Evolutionary conservation across 64 coral and sea anemone genomes (phyloP), one percentile per base, ranked within the genome.

Genomic region (Montipora efflorescens): DNA sequence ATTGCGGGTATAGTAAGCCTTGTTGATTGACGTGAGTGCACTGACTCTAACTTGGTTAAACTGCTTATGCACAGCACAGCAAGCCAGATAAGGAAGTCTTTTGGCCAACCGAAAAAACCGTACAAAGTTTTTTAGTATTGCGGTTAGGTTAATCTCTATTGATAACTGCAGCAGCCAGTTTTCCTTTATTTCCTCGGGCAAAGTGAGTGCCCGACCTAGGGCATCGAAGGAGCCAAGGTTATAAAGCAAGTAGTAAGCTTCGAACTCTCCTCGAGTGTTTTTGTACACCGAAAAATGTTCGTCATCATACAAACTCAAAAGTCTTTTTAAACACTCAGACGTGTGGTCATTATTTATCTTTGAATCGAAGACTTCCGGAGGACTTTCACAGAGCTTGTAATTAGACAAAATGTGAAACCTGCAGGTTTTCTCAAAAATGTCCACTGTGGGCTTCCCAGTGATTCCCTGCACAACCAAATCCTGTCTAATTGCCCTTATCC

Each of bases 391-490:
- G 6, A 95, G 93, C 68, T 57, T 90, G 47, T 95, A 95, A 3
- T 80, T 80, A 0, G 88, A 82, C 5, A 94, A 11, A 75, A 97
- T 97, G 58, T 92, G 90, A 81, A 98, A 98, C 57, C 96, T 87
- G 19, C 47, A 66, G 47, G 79, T 83, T 95, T 95, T 94, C 45
- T 98, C 96, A 7, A 98, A 67, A 57, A 98, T 87, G 20, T 79
- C 84, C 11, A 95, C 83, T 0, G 79, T 90, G 55, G 36, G n/a
- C 82, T 67, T 50, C 49, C 91, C 87, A 7, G 58, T 57, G n/a
- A 98, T 95, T 88, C 90, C 83, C 73, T 98, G 96, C 5, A 98
- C 51, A 0, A 98, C 93, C 48, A 98, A 76, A 46, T 98, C 96
- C 59, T 98, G 96, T 20, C 96, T 94, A 12, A 98, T 67, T 4